A percentile compares a stretch with the other conserved stretches of the same genome.
Evolutionary conservation across 2,888 invertebrate genomes (phyloP).

Genomic region (Notodonta dromedarius): DNA sequence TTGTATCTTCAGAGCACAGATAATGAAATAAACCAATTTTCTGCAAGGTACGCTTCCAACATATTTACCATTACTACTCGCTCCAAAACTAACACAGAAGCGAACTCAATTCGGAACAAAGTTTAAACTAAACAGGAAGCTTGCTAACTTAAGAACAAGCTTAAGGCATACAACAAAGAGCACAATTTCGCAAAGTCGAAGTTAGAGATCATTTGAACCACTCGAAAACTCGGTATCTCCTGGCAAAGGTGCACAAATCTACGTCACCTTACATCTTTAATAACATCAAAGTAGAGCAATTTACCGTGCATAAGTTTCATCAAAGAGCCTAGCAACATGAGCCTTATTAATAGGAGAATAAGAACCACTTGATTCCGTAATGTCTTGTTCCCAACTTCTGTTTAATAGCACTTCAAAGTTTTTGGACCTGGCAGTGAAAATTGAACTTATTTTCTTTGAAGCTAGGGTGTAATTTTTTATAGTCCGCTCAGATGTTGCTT

Average conservation of each 20-base stretch:
- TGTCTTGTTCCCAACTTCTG: slow-evolving; percentile 38
- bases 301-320: slow-evolving; percentile 39
- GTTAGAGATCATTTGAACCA: background rate
- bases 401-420: slow-evolving; percentile 43
- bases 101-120: background rate
- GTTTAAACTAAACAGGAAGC: slow-evolving; percentile 3
- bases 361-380: slow-evolving; percentile 25
- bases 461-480: slow-evolving; percentile 7
- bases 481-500: slow-evolving; percentile 18
- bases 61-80: background rate
- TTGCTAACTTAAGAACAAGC: slow-evolving; percentile 1
- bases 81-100: background rate
- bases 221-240: slow-evolving; percentile 8
- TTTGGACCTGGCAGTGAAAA: slow-evolving; percentile 38
- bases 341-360: slow-evolving; percentile 36
- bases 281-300: slow-evolving; percentile 32
- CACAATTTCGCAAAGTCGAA: background rate
- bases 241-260: slow-evolving; percentile 26
- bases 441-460: slow-evolving; percentile 41
- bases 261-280: slow-evolving; percentile 27
- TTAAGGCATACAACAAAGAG: slow-evolving; percentile 2
- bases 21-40: background rate
- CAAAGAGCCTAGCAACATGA: slow-evolving; percentile 29
- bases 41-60: background rate
- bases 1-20: background rate